A percentile compares a stretch with the other conserved stretches of the same genome.
Evolutionary conservation across 2,888 invertebrate genomes (phyloP).

Genomic region (Ophion ventricosus): DNA sequence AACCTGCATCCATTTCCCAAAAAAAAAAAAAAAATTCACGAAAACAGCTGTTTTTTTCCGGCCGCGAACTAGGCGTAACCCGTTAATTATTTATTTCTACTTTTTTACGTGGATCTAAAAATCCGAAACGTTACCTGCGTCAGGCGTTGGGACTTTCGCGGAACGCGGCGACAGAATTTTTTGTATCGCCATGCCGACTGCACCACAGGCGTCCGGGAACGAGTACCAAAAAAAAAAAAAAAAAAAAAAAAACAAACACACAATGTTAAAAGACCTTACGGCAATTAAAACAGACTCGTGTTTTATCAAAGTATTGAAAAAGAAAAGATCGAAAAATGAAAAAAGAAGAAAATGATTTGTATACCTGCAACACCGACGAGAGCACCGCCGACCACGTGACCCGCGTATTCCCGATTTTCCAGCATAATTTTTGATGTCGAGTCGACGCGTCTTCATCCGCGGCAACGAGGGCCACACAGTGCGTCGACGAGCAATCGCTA

Average conservation of each 20-base stretch:
- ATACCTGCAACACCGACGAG: constrained; percentile 62
- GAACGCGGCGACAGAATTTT: constrained; percentile 56
- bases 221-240: not conserved
- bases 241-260: not conserved
- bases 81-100: too few species aligned
- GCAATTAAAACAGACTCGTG: too few species aligned
- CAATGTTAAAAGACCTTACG: not conserved
- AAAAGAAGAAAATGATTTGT: not conserved
- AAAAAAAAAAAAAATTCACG: too few species aligned
- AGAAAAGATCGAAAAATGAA: not conserved
- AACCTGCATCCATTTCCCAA: too few species aligned
- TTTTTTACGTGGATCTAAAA: not conserved
- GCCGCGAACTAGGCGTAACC: too few species aligned
- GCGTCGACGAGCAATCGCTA: too few species aligned
- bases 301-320: not conserved
- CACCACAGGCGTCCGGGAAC: not conserved
- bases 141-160: not conserved
- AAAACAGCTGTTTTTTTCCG: too few species aligned
- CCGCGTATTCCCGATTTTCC: constrained; percentile 42
- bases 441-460: too few species aligned
- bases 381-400: constrained; percentile 53
- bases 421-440: constrained; percentile 42
- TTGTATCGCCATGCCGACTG: constrained; percentile 59
- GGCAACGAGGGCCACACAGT: too few species aligned
- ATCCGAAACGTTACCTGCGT: not conserved